phyloP scores from a whole-genome alignment of 2,888 invertebrate species.

The Platycnemis pennipes region DNA sequence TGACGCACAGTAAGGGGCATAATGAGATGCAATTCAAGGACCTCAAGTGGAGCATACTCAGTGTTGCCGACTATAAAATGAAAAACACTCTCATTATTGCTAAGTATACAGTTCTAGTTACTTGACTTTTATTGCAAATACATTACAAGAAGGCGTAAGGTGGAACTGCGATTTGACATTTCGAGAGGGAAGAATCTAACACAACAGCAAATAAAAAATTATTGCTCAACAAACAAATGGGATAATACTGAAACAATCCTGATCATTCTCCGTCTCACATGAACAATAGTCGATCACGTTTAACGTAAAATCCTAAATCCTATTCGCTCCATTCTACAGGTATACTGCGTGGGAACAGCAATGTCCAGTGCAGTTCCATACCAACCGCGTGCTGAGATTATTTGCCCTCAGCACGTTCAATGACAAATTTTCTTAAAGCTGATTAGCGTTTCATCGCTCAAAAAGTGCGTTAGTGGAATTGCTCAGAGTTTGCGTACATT shows the following conservation, averaged over 20 bases:
- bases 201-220: constrained; percentile 23
- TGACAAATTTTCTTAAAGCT: constrained; percentile 13
- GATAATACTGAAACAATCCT: constrained; percentile 39
- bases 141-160: neutral
- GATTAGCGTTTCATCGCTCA: constrained; percentile 48
- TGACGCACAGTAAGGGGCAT: neutral
- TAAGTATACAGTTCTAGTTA: neutral
- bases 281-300: constrained; percentile 31
- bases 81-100: neutral
- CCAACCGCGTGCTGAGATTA: neutral
- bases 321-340: neutral
- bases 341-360: neutral
- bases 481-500: neutral
- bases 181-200: neutral
- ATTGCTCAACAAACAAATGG: neutral
- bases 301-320: neutral
- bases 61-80: neutral
- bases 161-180: neutral
- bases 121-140: neutral
- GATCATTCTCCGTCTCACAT: constrained; percentile 14
- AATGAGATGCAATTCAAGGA: neutral
- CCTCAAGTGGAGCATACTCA: neutral
- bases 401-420: neutral
- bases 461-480: constrained; percentile 57
- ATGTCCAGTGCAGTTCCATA: neutral